Evolutionary conservation across 2,888 invertebrate species (phyloP), one percentile per base, ranked within the genome.

Genomic region (Rhagonycha fulva): DNA sequence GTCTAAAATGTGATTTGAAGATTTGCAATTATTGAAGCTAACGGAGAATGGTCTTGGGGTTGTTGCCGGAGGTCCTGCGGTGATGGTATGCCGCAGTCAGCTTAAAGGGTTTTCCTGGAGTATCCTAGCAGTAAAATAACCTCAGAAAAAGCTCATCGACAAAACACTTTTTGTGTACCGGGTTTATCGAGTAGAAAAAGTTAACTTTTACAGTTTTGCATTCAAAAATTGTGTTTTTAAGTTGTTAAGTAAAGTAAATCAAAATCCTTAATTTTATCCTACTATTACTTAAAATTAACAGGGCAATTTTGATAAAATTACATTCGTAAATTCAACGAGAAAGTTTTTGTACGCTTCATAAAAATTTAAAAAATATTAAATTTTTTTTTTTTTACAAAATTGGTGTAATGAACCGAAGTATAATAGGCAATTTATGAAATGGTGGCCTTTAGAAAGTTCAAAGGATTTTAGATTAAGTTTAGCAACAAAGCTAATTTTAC

Each of bases 101-200:
- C 79, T 79, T 77, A 79, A 77, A 79, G 79, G 76, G 77, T 77
- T 79, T 63, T 66, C 75, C 73, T 78, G 77, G 74, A 74, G 68
- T 78, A 78, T 76, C 72, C 76, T 71, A 62, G 76, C 68, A 76
- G 75, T 79, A 79, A 77, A 79, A 77, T 75, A 73, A 73, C 75
- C 76, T 79, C 69, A 70, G 76, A 72, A 77, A 47, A 61, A 63
- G 71, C 68, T 72, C 75, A 79, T 77, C 71, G 73, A 76, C 79
- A 74, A 77, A 62, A 75, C 69, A 74, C 71, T 67, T 28, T 68
- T 62, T 70, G 71, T 75, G 72, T 77, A 77, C 75, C 71, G 70
- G 71, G 70, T 79, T 75, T 77, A 75, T 67, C 75, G 77, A 60
- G 62, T 68, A n/a, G 47, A 47, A 47, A 26, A 47, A 47, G 47